A percentile compares a stretch with the other conserved stretches of the same genome.
These are phyloP conservation scores for Gryllus bimaculatus DNA, from an alignment of 1,140 invertebrate species.

Conservation along the genomic window DNA sequence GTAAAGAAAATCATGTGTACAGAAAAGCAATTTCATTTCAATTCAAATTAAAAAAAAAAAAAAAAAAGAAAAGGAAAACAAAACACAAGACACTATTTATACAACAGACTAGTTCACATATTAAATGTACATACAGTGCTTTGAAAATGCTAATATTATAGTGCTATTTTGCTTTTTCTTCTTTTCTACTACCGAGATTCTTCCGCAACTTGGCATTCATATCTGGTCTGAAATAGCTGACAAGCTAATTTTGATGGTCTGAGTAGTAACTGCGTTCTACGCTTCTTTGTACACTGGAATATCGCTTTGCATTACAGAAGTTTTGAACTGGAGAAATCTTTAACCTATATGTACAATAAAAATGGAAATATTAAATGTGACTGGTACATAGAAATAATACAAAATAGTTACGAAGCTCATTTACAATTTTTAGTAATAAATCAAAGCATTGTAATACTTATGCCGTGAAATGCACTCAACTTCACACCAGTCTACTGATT, in stretches of 20 bases:
- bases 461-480: no score
- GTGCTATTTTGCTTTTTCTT: no score
- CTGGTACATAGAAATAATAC: not conserved
- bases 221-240: constrained; percentile 97
- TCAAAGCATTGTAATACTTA: no score
- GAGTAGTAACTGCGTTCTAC: constrained; percentile 92
- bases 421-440: no score
- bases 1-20: no score
- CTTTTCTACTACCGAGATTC: no score
- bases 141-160: no score
- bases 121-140: no score
- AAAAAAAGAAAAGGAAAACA: no score
- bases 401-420: constrained; percentile 12
- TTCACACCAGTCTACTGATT: constrained; percentile 95
- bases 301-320: constrained; percentile 98
- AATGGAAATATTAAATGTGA: not conserved
- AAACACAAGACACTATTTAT: no score
- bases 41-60: not conserved
- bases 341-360: constrained; percentile 33
- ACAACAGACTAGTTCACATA: no score
- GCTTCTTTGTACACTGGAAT: constrained; percentile 98
- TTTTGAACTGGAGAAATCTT: constrained; percentile 98
- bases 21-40: no score
- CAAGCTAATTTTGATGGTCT: constrained; percentile 89
- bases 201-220: constrained; percentile 99